phyloP scores from a whole-genome alignment of 2,113 vertebrate species.

The Saccopteryx leptura region DNA sequence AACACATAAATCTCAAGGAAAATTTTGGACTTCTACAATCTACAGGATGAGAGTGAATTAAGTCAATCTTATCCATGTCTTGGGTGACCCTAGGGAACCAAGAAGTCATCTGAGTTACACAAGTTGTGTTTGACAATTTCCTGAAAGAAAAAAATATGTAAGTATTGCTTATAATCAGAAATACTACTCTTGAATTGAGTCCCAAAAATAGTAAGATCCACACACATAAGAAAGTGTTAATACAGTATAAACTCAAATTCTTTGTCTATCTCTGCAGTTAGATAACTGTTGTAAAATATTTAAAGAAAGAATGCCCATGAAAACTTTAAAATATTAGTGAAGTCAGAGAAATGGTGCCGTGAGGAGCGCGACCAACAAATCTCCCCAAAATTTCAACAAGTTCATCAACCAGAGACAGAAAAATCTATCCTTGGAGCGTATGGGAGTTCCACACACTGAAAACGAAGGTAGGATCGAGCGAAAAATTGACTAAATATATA shows the following conservation, averaged over 20 bases:
- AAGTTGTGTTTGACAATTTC: constrained; percentile 16
- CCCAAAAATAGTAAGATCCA: constrained; percentile 44
- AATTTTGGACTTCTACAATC: not conserved
- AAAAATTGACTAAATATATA: too few relatives aligned
- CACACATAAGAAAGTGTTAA: not conserved
- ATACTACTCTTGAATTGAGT: constrained; percentile 38
- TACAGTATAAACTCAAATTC: not conserved
- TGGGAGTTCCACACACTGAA: too few relatives aligned
- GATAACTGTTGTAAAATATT: constrained; percentile 1
- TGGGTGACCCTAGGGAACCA: not conserved
- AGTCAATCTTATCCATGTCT: not conserved
- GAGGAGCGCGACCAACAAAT: too few relatives aligned
- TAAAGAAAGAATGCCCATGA: not conserved
- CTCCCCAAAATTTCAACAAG: not conserved
- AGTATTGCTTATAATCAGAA: not conserved
- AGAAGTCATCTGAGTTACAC: not conserved
- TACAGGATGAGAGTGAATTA: not conserved
- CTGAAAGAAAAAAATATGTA: not conserved
- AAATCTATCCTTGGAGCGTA: too few relatives aligned
- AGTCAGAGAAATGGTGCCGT: too few relatives aligned
- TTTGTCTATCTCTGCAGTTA: constrained; percentile 22
- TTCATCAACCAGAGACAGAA: too few relatives aligned
- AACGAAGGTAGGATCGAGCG: too few relatives aligned
- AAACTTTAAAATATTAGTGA: not conserved
- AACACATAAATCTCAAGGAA: not conserved